These are phyloP conservation scores for Leptogaster cylindrica DNA, from an alignment of 2,888 invertebrate species.

Conservation along the genomic window DNA sequence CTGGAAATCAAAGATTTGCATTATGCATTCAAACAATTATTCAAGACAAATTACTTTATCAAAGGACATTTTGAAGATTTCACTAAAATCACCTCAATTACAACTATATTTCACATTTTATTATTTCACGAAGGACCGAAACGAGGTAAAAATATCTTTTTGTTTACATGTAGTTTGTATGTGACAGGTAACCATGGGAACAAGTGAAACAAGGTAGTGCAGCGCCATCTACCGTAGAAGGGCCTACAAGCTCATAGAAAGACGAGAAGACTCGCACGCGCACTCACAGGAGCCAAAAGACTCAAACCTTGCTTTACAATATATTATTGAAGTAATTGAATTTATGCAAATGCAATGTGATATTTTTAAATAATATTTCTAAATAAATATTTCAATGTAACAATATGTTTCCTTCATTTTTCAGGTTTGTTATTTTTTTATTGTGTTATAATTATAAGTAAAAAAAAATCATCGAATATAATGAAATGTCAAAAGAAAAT, in stretches of 20 bases:
- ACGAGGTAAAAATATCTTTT: conserved; percentile 5
- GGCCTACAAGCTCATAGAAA: too few species aligned
- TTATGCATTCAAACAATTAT: not conserved
- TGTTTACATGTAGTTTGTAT: conserved; percentile 42
- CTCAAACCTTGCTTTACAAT: too few species aligned
- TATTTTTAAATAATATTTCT: not conserved
- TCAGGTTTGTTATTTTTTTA: too few species aligned
- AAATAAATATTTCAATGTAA: not conserved
- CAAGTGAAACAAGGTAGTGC: conserved; percentile 3
- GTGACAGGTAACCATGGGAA: conserved; percentile 44
- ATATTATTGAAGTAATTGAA: too few species aligned
- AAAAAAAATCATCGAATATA: too few species aligned
- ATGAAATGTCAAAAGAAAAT: too few species aligned
- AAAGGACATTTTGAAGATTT: conserved; percentile 57
- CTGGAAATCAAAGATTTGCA: conserved; percentile 59
- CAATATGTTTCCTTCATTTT: too few species aligned
- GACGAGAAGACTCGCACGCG: too few species aligned
- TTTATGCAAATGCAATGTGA: too few species aligned
- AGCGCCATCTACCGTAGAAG: not conserved
- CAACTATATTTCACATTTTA: not conserved
- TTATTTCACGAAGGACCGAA: not conserved
- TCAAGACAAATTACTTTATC: conserved; percentile 54
- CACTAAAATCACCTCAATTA: not conserved
- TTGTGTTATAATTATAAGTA: too few species aligned
- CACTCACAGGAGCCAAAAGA: too few species aligned